Evolutionary conservation across 2,797 vertebrate species (phyloP), one percentile per base, ranked within the genome.

Genomic region (Rhadinocentrus ornatus): DNA sequence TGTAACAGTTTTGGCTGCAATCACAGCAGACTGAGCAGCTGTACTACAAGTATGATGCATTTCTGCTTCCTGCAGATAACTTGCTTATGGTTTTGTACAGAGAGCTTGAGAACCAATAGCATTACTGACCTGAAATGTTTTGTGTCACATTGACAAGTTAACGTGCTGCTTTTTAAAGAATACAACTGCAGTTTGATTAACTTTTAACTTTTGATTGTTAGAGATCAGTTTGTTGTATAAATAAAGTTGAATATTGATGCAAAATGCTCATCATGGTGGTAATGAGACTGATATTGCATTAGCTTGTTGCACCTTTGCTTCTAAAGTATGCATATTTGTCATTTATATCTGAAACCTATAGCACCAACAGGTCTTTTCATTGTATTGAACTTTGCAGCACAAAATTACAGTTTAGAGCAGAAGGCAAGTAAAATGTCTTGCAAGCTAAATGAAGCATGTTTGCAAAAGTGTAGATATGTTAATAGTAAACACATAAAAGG

Each of bases 391-490:
- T 67, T 62, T 76, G 32, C 35, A 79, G 66, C 66, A 39, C 16
- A 13, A 27, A 63, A 55, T 3, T 3, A 46, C 15, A 15, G 39
- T 11, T 52, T 69, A 31, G 22, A 57, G 31, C 52, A 41, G 52
- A 75, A 5, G 15, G 54, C 26, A 24, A 27, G 58, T 80, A n/a
- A 73, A 29, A 69, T 70, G 65, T 81, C 39, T 84, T 66, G 69
- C 15, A 69, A 24, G 70, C 64, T 18, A 62, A 72, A 66, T 57
- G 41, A 79, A 75, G 58, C 58, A 64, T 37, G 66, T 89, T 59
- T 88, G 67, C 88, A 75, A 69, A 82, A 78, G 75, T 90, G 85
- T 82, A 83, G 78, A 84, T 86, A 83, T 87, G 70, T 86, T 80
- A 50, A 81, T 78, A 80, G 24, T 3, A 53, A 27, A 53, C 22